Conservation (phyloP, 2,888 invertebrate genomes). For the Nomada flava region DNA sequence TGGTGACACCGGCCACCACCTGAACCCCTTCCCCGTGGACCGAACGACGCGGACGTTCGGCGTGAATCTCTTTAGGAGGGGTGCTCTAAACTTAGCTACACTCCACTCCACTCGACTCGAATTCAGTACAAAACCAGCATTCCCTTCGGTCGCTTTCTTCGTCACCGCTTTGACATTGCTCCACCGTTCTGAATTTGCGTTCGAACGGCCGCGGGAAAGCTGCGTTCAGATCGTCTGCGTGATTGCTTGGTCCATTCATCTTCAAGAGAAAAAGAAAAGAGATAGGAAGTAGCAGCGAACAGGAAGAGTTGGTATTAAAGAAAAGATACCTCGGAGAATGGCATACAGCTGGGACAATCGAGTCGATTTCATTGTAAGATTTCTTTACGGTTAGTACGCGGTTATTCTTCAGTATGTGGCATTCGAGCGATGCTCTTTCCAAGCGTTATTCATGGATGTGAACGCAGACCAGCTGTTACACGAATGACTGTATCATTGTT, state of each 20-base stretch:
- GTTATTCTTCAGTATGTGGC: conserved; percentile 5
- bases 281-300: neutral
- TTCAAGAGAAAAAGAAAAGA: neutral
- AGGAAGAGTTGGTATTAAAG: neutral
- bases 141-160: conserved; percentile 73
- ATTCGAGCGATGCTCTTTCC: conserved; percentile 24
- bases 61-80: conserved; percentile 53
- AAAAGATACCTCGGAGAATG: conserved; percentile 84
- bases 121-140: conserved; percentile 77
- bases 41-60: conserved; percentile 13
- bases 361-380: conserved; percentile 92
- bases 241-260: neutral
- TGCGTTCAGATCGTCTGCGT: neutral
- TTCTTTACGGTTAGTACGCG: conserved; percentile 90
- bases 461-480: conserved; percentile 15
- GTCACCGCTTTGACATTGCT: conserved; percentile 7
- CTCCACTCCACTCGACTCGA: conserved; percentile 59
- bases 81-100: conserved; percentile 79
- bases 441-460: conserved; percentile 7
- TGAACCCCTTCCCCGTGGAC: conserved; percentile 42
- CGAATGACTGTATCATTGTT: conserved; percentile 6
- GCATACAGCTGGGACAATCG: conserved; percentile 94
- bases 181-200: neutral
- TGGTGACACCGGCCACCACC: conserved; percentile 47
- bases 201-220: neutral